Percentiles rank a stretch among this genome's conserved stretches.
These are phyloP conservation scores for Fistularia commersonii DNA, from an alignment of 2,797 vertebrate species.

Conservation along the genomic window DNA sequence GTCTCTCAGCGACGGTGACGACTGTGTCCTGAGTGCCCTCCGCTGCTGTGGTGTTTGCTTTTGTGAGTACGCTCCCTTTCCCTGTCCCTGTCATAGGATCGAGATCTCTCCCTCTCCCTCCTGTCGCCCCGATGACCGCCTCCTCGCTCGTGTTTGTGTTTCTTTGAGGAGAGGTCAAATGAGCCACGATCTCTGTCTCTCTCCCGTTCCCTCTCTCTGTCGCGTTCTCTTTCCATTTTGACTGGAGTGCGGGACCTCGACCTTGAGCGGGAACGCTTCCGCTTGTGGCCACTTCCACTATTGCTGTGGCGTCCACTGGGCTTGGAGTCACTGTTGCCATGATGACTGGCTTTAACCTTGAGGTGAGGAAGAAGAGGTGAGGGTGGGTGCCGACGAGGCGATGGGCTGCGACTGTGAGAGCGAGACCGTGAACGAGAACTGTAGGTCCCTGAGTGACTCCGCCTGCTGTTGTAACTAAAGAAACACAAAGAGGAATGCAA, in stretches of 20 bases:
- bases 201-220: conserved; percentile 71
- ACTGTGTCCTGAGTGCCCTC: conserved; percentile 87
- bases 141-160: conserved; percentile 91
- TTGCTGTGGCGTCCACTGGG: conserved; percentile 80
- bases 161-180: conserved; percentile 85
- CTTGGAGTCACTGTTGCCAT: conserved; percentile 87
- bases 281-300: conserved; percentile 80
- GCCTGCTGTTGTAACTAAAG: conserved; percentile 89
- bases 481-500: background rate
- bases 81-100: conserved; percentile 86
- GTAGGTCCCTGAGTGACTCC: conserved; percentile 95
- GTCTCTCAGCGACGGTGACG: conserved; percentile 86
- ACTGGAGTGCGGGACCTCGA: conserved; percentile 87
- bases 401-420: conserved; percentile 92
- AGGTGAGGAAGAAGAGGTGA: conserved; percentile 87
- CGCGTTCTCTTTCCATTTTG: conserved; percentile 68
- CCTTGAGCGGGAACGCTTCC: conserved; percentile 86
- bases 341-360: conserved; percentile 82
- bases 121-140: conserved; percentile 85
- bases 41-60: conserved; percentile 87
- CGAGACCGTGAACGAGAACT: conserved; percentile 93
- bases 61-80: conserved; percentile 86
- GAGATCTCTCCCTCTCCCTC: conserved; percentile 87
- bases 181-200: conserved; percentile 81
- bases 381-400: conserved; percentile 86